Percentiles rank a stretch among this genome's conserved stretches.
Evolutionary conservation across 2,113 vertebrate genomes (phyloP).

Genomic region (Equus quagga): DNA sequence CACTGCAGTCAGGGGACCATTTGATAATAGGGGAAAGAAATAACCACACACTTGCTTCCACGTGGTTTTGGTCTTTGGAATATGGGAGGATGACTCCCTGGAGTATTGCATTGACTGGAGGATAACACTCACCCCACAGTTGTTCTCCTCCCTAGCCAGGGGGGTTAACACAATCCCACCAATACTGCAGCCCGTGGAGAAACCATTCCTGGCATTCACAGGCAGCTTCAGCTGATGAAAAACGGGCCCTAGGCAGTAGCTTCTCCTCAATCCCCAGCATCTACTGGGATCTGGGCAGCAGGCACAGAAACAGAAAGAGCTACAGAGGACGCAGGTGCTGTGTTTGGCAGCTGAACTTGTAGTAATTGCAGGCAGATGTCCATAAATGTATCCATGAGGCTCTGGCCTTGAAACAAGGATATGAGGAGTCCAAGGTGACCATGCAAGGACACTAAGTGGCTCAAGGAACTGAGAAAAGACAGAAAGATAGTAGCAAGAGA

Average conservation of each 20-base stretch:
- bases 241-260: not conserved
- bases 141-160: not conserved
- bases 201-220: not conserved
- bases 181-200: not conserved
- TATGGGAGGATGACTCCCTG: not conserved
- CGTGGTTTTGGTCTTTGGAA: not conserved
- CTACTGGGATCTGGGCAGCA: not conserved
- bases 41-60: not conserved
- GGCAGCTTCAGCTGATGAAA: not conserved
- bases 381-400: not conserved
- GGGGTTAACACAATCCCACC: not conserved
- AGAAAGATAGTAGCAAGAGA: not conserved
- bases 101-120: no score
- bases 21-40: not conserved
- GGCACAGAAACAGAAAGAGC: slow-evolving; percentile 27
- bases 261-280: not conserved
- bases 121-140: not conserved
- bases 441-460: not conserved
- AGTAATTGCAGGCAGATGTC: not conserved
- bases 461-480: not conserved
- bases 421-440: not conserved
- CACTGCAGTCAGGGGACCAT: not conserved
- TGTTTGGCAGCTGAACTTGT: not conserved
- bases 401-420: not conserved
- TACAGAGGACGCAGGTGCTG: not conserved